Base-by-base conservation (phyloP, 2,113 vertebrate genomes). In the Ciconia boyciana region DNA sequence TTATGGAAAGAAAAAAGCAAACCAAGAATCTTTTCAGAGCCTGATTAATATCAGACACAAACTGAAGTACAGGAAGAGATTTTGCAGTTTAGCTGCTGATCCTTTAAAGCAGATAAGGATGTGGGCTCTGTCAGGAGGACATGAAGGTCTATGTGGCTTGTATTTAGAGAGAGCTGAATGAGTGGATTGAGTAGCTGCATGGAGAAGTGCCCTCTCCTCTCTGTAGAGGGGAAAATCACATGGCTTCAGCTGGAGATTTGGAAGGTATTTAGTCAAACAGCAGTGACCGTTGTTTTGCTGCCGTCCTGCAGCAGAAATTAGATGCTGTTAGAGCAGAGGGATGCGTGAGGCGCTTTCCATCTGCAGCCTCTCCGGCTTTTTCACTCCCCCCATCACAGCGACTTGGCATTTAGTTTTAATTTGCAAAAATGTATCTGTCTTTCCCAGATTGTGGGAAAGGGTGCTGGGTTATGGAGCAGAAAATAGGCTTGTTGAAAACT, bases 21-120 rank as follows among this genome's bases (percentile, higher is more conserved):
- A 49, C 32, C 32, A 48, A 52, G 64, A 80, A 34, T 58, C 31
- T 85, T 87, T 84, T 58, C 34, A 0, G 2, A 55, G 22, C 26
- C 84, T 82, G 81, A 77, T 94, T 94, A 80, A 77, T 95, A 69
- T 70, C 64, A 85, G 84, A 80, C n/a, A 57, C 65, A 83, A 74
- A 79, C 77, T 51, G 70, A 87, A 91, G 68, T 62, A 58, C 26
- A 83, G 46, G n/a, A 92, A 46, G 34, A 32, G 78, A 58, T 85
- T 72, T 69, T 72, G 70, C 64, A 76, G 34, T 83, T 77, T 39
- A 49, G 64, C 74, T 95, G 92, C 65, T 84, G 81, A 65, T 94
- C 58, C 70, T 80, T 89, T 34, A 8, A 44, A 81, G 60, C 3
- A 70, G 69, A 29, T 83, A 29, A 94, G 55, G 46, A 34, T 17